Evolutionary conservation across 2,113 vertebrate species (phyloP).

Genomic region (Saccopteryx leptura): DNA sequence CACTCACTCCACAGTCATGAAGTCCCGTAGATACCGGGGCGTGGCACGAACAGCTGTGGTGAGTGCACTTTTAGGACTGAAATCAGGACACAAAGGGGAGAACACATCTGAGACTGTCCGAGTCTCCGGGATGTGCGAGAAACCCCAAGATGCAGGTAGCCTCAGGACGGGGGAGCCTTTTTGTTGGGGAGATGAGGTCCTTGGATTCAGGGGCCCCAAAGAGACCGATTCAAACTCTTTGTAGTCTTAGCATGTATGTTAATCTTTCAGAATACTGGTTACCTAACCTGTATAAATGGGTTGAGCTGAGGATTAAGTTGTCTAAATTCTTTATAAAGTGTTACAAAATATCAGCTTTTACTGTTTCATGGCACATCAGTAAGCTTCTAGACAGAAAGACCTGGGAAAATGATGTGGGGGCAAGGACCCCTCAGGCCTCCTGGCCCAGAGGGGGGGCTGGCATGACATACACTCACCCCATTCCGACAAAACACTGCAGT

Average conservation of each 20-base stretch:
- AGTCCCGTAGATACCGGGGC: background rate
- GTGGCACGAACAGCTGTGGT: background rate
- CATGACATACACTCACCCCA: background rate
- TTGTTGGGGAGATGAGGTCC: background rate
- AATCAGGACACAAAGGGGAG: background rate
- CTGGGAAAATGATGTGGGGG: background rate
- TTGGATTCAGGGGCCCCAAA: background rate
- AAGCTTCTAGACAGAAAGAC: background rate
- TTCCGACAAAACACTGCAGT: background rate
- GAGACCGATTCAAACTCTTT: background rate
- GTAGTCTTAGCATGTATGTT: background rate
- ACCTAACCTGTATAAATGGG: background rate
- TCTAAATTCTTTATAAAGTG: conserved; percentile 32
- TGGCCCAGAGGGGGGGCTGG: background rate
- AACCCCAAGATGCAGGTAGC: background rate
- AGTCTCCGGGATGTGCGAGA: background rate
- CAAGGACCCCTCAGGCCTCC: background rate
- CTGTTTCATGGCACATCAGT: background rate
- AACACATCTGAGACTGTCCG: background rate
- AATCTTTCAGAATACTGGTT: background rate
- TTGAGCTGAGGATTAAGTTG: background rate
- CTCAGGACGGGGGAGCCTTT: background rate
- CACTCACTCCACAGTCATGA: background rate
- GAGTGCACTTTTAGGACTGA: background rate
- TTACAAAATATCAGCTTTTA: background rate